Percentiles rank a stretch among this genome's conserved stretches.
Evolutionary conservation across 2,113 vertebrate genomes (phyloP).

Genomic region (Tapirus terrestris): DNA sequence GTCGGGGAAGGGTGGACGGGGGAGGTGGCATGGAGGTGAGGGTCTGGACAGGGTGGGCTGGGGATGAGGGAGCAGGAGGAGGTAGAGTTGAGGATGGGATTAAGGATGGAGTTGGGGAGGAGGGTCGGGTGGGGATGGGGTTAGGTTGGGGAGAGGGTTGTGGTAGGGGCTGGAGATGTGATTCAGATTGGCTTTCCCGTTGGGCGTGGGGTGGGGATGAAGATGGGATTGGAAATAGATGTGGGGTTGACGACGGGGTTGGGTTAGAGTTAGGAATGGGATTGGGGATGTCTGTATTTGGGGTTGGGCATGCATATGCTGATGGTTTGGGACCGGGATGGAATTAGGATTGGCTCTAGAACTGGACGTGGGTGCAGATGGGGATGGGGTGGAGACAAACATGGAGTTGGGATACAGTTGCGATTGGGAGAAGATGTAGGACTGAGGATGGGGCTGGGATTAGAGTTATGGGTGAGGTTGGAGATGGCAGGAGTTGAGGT

Average conservation of each 20-base stretch:
- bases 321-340: neutral
- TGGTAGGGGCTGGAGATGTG: neutral
- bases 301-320: accelerated
- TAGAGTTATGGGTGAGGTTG: neutral
- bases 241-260: neutral
- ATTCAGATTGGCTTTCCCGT: neutral
- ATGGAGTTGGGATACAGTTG: no score
- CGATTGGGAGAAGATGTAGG: neutral
- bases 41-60: accelerated
- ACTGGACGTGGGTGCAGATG: neutral
- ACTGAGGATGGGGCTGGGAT: neutral
- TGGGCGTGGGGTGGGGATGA: neutral
- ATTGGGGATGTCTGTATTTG: no score
- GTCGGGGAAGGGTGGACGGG: accelerated
- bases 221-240: neutral
- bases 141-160: neutral
- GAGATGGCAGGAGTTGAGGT: neutral
- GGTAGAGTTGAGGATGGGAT: neutral
- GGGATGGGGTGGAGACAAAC: neutral
- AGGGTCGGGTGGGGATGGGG: no score
- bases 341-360: no score
- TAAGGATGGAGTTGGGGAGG: neutral
- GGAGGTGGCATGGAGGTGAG: accelerated
- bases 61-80: neutral
- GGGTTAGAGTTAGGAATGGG: neutral